These are phyloP conservation scores for Boloria selene DNA, from an alignment of 2,888 invertebrate species.

Conservation along the genomic window DNA sequence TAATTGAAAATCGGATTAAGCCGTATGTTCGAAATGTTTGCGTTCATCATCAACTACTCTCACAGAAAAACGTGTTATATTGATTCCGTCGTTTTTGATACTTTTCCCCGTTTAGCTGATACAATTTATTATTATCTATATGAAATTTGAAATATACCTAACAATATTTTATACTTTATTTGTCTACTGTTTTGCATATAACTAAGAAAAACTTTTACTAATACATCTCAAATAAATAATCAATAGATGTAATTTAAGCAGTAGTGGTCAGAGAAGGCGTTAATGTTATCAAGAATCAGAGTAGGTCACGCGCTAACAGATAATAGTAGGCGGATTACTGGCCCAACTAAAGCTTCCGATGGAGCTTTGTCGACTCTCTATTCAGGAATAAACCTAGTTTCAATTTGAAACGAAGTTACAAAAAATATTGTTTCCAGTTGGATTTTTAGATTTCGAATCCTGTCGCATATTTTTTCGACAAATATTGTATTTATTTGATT, in stretches of 20 bases:
- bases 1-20: conserved; percentile 67
- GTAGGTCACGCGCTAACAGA: conserved; percentile 26
- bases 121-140: too few relatives aligned
- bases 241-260: neutral
- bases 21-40: conserved; percentile 51
- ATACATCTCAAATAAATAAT: too few relatives aligned
- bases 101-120: too few relatives aligned
- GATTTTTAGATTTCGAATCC: conserved; percentile 5
- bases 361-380: conserved; percentile 16
- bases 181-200: too few relatives aligned
- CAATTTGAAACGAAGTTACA: conserved; percentile 16
- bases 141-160: too few relatives aligned
- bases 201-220: too few relatives aligned
- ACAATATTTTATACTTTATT: too few relatives aligned
- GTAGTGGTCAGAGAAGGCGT: conserved; percentile 5
- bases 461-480: neutral
- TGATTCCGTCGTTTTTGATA: conserved; percentile 25
- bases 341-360: conserved; percentile 24
- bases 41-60: conserved; percentile 53
- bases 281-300: conserved; percentile 16
- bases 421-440: conserved; percentile 11
- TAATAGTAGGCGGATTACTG: conserved; percentile 26
- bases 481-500: conserved; percentile 1
- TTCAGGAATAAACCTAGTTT: conserved; percentile 17
- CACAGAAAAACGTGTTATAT: conserved; percentile 46